These are phyloP conservation scores for Dendroctonus ponderosae DNA, from an alignment of 1,140 invertebrate species.

Conservation along the genomic window DNA sequence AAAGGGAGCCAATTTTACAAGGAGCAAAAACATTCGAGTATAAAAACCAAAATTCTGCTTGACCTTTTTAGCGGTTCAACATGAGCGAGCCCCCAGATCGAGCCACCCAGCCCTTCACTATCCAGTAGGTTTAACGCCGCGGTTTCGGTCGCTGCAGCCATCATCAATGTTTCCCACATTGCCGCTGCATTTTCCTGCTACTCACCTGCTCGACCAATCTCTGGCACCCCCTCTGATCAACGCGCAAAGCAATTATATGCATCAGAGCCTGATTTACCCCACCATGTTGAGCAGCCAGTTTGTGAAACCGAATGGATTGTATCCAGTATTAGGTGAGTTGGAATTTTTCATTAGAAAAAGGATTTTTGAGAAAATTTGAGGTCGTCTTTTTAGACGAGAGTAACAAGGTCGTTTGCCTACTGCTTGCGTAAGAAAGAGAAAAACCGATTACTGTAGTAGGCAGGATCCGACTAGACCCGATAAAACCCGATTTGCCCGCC, in stretches of 20 bases:
- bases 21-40: neutral
- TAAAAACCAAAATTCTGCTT: neutral
- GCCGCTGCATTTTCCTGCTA: slow-evolving; percentile 52
- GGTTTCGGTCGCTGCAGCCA: slow-evolving; percentile 47
- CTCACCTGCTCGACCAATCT: slow-evolving; percentile 34
- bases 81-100: slow-evolving; percentile 78
- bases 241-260: slow-evolving; percentile 39
- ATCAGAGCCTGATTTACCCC: slow-evolving; percentile 47
- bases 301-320: slow-evolving; percentile 38
- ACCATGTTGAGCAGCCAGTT: slow-evolving; percentile 40
- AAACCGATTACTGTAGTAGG: too few species aligned
- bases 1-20: too few species aligned
- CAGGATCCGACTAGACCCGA: too few species aligned
- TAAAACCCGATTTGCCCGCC: too few species aligned
- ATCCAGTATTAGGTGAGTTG: slow-evolving; percentile 28
- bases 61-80: slow-evolving; percentile 73
- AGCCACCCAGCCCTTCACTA: slow-evolving; percentile 46
- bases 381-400: too few species aligned
- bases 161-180: slow-evolving; percentile 54
- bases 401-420: too few species aligned
- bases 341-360: too few species aligned
- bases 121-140: slow-evolving; percentile 48
- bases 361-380: too few species aligned
- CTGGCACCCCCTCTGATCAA: slow-evolving; percentile 17
- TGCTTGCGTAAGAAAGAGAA: too few species aligned